A percentile compares a stretch with the other conserved stretches of the same genome.
These are phyloP conservation scores for Aleiodes leptofemur DNA, from an alignment of 2,888 invertebrate genomes.

Conservation along the genomic window DNA sequence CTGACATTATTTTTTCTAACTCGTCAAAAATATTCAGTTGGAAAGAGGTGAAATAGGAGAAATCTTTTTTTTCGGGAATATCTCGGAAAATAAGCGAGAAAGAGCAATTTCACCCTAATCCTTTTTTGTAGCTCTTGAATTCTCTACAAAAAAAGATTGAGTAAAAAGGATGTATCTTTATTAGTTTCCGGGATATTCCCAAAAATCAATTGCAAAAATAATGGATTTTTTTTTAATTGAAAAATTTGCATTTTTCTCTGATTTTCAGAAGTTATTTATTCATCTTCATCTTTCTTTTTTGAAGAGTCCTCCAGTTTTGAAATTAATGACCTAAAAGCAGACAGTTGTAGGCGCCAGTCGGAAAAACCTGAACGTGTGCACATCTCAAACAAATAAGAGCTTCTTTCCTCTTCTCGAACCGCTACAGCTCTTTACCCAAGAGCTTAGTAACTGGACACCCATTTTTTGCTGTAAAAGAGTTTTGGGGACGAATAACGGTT, in stretches of 20 bases:
- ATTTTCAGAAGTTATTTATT: too few relatives aligned
- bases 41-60: too few relatives aligned
- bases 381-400: conserved; percentile 28
- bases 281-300: background rate
- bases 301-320: background rate
- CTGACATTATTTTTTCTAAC: conserved; percentile 9
- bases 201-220: too few relatives aligned
- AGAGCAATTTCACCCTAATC: too few relatives aligned
- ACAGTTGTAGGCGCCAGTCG: conserved; percentile 3
- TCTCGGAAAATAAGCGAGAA: too few relatives aligned
- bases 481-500: conserved; percentile 60
- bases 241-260: too few relatives aligned
- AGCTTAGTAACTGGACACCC: conserved; percentile 71
- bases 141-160: too few relatives aligned
- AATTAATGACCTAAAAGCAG: conserved; percentile 4
- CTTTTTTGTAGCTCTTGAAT: too few relatives aligned
- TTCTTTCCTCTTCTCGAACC: conserved; percentile 9
- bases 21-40: background rate
- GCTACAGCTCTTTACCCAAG: conserved; percentile 69
- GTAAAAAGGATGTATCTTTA: too few relatives aligned
- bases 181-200: too few relatives aligned
- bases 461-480: conserved; percentile 53
- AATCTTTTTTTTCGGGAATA: too few relatives aligned
- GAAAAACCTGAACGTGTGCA: conserved; percentile 25
- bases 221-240: too few relatives aligned